Base-by-base conservation (phyloP, 1,140 invertebrate species). In the Caenorhabditis brenneri region DNA sequence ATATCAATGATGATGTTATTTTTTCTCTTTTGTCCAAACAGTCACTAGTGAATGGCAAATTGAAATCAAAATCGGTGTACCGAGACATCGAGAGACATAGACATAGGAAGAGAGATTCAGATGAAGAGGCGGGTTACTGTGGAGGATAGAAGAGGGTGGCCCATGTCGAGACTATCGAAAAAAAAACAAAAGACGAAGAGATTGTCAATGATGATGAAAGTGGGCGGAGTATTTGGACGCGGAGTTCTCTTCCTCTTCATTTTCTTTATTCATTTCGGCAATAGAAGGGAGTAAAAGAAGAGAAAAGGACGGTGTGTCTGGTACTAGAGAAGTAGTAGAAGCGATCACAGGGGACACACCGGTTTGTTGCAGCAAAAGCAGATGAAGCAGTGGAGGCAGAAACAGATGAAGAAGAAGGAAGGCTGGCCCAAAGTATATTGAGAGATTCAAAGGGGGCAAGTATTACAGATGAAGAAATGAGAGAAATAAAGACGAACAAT, bases 321-420 rank as follows among this genome's bases (percentile, higher is more conserved):
- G 65, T 74, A 74, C 65, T 74, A 74, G 65, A 74, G 65, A 74
- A 74, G 65, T 74, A 74, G 65, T 74, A 74, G 65, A 74, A 74
- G 65, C 65, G 65, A 74, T 74, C 65, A 74, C 65, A 74, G 65
- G 65, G 65, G 58, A 65, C 22, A 74, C 65, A 74, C 65, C 65
- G 65, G 65, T 74, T 74, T 74, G 65, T 74, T 74, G 65, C 65
- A 74, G 65, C 65, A 42, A 74, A 74, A 74, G 65, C 65, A 74
- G 65, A 74, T 7, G 65, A 42, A 58, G 65, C 4, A 3, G 58
- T 5, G 31, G 58, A 58, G 53, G 53, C 53, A 58, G 53, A 58
- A 58, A 27, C 58, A 65, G 58, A 65, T 33, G 31, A 9, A 74
- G 33, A 74, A n/a, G n/a, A n/a, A n/a, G n/a, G n/a, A n/a, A 74